These are phyloP conservation scores for Chrysodeixis includens DNA, from an alignment of 2,888 invertebrate genomes.

Conservation along the genomic window DNA sequence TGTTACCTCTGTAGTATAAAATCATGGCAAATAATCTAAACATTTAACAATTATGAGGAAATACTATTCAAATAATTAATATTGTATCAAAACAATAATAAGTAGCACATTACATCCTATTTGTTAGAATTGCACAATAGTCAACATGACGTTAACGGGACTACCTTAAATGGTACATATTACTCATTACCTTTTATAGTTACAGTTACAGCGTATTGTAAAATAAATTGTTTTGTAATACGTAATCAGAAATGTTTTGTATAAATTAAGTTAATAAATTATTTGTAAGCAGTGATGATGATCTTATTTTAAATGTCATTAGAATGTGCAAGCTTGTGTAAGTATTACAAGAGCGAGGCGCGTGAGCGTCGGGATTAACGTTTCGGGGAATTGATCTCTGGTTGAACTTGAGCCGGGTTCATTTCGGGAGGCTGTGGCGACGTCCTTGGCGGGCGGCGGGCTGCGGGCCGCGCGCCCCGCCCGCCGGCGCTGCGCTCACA, in stretches of 20 bases:
- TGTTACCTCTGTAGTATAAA: background rate
- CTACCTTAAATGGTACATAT: background rate
- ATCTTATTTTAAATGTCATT: background rate
- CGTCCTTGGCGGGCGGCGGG: conserved; percentile 53
- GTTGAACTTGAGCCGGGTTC: conserved; percentile 61
- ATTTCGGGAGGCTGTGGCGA: conserved; percentile 56
- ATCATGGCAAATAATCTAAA: background rate
- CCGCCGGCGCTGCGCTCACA: conserved; percentile 43
- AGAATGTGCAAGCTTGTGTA: background rate
- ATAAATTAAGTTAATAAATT: background rate
- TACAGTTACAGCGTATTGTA: too few species aligned
- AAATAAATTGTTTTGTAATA: too few species aligned
- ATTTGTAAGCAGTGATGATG: too few species aligned
- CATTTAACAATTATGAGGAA: conserved; percentile 6
- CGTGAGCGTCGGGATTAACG: conserved; percentile 9
- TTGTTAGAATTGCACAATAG: background rate
- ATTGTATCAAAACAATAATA: background rate
- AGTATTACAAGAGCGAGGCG: background rate
- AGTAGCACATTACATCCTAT: conserved; percentile 2
- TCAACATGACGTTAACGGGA: background rate
- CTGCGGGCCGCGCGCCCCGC: conserved; percentile 33
- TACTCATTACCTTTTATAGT: too few species aligned
- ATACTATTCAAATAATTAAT: conserved; percentile 4
- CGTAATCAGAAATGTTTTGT: background rate
- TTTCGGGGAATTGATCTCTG: conserved; percentile 49